phyloP scores from a whole-genome alignment of 2,797 vertebrate species.

The Rhincodon typus region DNA sequence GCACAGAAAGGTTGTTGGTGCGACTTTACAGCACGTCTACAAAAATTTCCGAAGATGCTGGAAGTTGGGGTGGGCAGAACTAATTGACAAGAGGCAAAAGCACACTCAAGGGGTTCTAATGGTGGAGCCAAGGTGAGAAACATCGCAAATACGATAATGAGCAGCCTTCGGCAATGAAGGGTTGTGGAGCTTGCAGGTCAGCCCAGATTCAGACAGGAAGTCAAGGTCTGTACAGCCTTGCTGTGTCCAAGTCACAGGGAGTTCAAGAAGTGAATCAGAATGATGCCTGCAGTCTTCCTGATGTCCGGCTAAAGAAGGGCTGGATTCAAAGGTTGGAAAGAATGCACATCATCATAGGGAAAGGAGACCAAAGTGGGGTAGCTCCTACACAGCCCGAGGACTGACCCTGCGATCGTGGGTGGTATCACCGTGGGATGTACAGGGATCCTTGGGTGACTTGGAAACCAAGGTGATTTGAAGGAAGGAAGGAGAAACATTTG shows the following conservation, averaged over 20 bases:
- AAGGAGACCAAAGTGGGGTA: no score
- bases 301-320: not conserved
- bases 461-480: no score
- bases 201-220: not conserved
- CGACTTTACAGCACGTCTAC: no score
- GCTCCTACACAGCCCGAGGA: no score
- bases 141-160: not conserved
- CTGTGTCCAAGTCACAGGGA: not conserved
- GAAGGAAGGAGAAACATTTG: no score
- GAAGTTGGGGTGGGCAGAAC: no score
- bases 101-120: not conserved
- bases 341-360: no score
- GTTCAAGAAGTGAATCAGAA: not conserved
- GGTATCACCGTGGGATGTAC: no score
- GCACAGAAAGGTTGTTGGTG: no score
- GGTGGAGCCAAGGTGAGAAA: not conserved
- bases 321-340: no score
- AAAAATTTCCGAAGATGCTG: not conserved
- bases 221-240: not conserved
- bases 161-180: not conserved
- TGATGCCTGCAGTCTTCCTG: not conserved
- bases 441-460: no score
- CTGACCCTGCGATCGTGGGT: no score
- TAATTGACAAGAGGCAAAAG: not conserved
- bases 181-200: not conserved